Percentiles rank a stretch among this genome's conserved stretches.
Conservation (phyloP, 2,797 vertebrate species). For the Melanotaenia maccullochi region DNA sequence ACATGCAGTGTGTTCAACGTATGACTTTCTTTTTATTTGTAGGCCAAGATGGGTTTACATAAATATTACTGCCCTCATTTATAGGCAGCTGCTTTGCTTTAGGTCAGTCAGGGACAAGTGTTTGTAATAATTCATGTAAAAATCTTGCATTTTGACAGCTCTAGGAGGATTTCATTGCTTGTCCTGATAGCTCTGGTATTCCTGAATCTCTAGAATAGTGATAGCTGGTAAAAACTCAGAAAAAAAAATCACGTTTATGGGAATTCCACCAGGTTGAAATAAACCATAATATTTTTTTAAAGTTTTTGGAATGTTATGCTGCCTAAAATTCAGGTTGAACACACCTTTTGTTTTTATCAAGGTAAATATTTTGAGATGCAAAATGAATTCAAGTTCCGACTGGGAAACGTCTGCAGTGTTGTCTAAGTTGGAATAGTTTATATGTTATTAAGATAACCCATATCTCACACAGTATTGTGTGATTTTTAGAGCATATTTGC, state of each 20-base stretch:
- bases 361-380: neutral
- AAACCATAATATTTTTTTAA: neutral
- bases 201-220: neutral
- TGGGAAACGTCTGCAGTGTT: neutral
- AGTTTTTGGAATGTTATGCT: neutral
- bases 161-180: neutral
- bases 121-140: slow-evolving; percentile 4
- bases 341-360: neutral
- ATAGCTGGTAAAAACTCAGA: neutral
- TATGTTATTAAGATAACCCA: too few relatives aligned
- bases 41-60: neutral
- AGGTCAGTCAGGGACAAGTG: neutral
- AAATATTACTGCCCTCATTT: neutral
- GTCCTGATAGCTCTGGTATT: neutral
- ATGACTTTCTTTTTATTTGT: neutral
- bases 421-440: neutral
- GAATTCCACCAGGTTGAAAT: neutral
- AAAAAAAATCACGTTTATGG: neutral
- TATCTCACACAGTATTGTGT: neutral
- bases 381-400: neutral
- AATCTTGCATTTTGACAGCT: neutral
- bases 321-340: neutral
- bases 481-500: neutral
- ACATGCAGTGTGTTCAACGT: neutral
- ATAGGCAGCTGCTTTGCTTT: neutral